These are phyloP conservation scores for Podarcis cretensis DNA, from an alignment of 2,113 vertebrate genomes.

Conservation along the genomic window DNA sequence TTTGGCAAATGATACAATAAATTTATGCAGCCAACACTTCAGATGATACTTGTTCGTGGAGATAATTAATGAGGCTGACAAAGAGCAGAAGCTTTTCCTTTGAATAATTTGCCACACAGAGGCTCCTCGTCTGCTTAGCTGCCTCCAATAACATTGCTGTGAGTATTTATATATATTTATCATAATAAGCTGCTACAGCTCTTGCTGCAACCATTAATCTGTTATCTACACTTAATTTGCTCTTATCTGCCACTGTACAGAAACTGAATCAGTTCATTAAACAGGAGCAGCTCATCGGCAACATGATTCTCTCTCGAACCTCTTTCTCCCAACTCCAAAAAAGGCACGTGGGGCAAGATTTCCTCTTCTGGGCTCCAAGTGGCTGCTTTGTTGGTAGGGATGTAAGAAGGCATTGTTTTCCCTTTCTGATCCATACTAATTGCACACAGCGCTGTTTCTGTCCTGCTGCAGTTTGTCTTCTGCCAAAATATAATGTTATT, in stretches of 20 bases:
- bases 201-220: slow-evolving; percentile 67
- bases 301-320: not conserved
- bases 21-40: not conserved
- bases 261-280: slow-evolving; percentile 65
- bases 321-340: slow-evolving; percentile 7
- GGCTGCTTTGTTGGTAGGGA: not conserved
- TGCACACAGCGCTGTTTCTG: too few relatives aligned
- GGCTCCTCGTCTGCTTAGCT: slow-evolving; percentile 51
- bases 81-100: slow-evolving; percentile 51
- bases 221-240: slow-evolving; percentile 68
- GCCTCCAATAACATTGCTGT: slow-evolving; percentile 53
- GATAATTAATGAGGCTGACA: slow-evolving; percentile 64
- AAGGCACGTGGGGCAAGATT: accelerated
- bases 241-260: slow-evolving; percentile 66
- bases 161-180: slow-evolving; percentile 67
- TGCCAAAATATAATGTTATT: too few relatives aligned
- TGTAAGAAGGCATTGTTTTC: too few relatives aligned
- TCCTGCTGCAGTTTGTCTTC: too few relatives aligned
- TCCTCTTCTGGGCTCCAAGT: not conserved
- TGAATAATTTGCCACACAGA: slow-evolving; percentile 65
- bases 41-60: slow-evolving; percentile 12
- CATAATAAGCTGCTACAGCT: slow-evolving; percentile 59
- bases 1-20: not conserved
- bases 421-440: too few relatives aligned
- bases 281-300: slow-evolving; percentile 30